Base-by-base conservation (phyloP, 2,797 vertebrate species). In the Hemitrygon akajei region DNA sequence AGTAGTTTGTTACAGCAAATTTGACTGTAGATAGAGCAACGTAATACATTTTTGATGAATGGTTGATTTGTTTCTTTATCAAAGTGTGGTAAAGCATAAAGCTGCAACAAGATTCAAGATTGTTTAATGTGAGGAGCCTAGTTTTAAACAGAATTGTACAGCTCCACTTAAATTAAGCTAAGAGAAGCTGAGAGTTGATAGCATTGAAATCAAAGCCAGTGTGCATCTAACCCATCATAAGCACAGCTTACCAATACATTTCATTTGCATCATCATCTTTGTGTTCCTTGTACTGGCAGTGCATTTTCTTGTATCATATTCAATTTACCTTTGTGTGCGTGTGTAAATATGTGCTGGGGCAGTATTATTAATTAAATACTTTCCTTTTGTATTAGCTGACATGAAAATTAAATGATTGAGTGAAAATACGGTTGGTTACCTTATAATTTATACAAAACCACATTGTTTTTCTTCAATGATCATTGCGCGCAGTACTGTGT, bases 211-310 rank as follows among this genome's bases (percentile, higher is more conserved):
- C 37, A 91, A 91, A 91, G 89, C 89, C 60, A 91, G 20, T 25
- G 3, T n/a, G 34, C 25, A 75, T 40, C 91, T 76, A 93, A 75
- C 91, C 34, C 47, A 56, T 4, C 91, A 93, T 75, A 58, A 93
- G 71, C 91, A 76, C 91, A 93, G 91, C 91, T 93, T 56, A 58
- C 27, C 91, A 93, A 93, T 56, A 56, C 91, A 93, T 93, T 93
- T 37, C 71, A 93, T n/a, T 75, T 93, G 71, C 73, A 58, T 93
- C 75, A 76, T 47, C 71, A 93, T 75, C 58, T 73, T 47, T 75
- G 91, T 73, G 37, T 93, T 76, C n/a, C 27, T 93, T 75, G 71
- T 25, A 56, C 71, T 75, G 37, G 22, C n/a, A 69, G 69, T 66
- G 56, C 34, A 22, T 18, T 69, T 69, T 34, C n/a, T 37, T 69